Base-by-base conservation (phyloP, 2,797 vertebrate species). In the Echiichthys vipera region DNA sequence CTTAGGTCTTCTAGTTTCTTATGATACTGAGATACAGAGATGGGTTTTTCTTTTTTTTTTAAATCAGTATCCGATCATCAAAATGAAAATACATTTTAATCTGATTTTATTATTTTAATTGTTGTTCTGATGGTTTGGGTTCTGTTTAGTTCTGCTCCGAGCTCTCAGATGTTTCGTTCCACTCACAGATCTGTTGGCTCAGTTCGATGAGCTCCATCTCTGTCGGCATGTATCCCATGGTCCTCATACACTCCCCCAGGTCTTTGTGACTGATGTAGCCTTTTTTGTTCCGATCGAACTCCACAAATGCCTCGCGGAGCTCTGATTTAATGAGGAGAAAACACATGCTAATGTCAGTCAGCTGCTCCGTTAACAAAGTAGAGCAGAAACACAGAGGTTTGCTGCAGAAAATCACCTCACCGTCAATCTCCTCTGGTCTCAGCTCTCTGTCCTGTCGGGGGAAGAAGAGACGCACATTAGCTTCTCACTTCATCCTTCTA, bases 191-290 rank as follows among this genome's bases (percentile, higher is more conserved):
- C 84, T 97, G 95, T 92, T 99, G 98, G 45, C 97, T 97, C 68
- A 99, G 93, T 84, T 98, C 97, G 0, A 99, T 98, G 81, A 99
- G 97, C 86, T 99, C 98, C 98, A 99, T 99, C 93, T 99, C 98
- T 0, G 98, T 99, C 24, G 98, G 98, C 98, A 99, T 99, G 91
- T 97, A 99, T 37, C 98, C 98, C 96, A 99, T 96, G 4, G 96
- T 97, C 86, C 98, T 94, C 98, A 99, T 99, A 77, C 98, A 99
- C 87, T 97, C 96, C 4, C 98, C 98, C 88, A 99, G 95, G 83
- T 98, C 97, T 70, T 88, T 94, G 70, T 95, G 96, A 77, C 95
- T 96, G 85, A 99, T 96, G 90, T 96, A 98, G 37, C 98, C 97
- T 0, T 96, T 94, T 2, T 87, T 96, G 49, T 98, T 96, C 68